Evolutionary conservation across 2,797 vertebrate genomes (phyloP).

Genomic region (Poeciliopsis turneri): DNA sequence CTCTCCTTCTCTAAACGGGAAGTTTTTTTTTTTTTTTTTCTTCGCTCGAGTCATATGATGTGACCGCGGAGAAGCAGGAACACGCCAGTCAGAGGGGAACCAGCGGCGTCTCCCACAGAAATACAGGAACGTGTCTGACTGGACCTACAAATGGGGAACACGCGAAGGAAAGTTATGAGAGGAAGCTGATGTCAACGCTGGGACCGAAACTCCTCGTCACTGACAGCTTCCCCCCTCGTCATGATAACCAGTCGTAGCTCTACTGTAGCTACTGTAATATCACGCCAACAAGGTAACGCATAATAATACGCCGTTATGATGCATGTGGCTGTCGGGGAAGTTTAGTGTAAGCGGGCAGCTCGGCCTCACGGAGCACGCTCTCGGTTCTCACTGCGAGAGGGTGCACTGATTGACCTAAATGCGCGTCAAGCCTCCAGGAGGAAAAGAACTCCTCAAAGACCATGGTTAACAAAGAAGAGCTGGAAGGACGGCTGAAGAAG

Average conservation of each 20-base stretch:
- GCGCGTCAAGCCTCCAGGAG: conserved; percentile 22
- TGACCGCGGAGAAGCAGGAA: conserved; percentile 45
- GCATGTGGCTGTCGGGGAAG: not conserved
- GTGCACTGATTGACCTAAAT: conserved; percentile 29
- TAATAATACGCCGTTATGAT: not conserved
- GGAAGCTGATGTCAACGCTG: conserved; percentile 36
- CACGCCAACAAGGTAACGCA: not conserved
- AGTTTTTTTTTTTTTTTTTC: conserved; percentile 26
- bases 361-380: not conserved
- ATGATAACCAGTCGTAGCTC: not conserved
- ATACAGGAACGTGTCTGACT: conserved; percentile 7
- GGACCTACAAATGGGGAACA: conserved; percentile 32
- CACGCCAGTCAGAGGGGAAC: conserved; percentile 36
- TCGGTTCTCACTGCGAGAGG: not conserved
- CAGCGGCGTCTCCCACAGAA: conserved; percentile 1
- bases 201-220: conserved; percentile 35
- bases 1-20: conserved; percentile 43
- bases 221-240: conserved; percentile 17
- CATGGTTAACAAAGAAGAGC: conserved; percentile 78
- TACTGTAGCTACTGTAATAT: not conserved
- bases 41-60: conserved; percentile 75
- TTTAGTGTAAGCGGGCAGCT: not conserved
- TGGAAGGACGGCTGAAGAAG: conserved; percentile 84
- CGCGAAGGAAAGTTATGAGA: conserved; percentile 22
- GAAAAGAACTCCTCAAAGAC: conserved; percentile 24